phyloP scores from a whole-genome alignment of 92 coral and sea anemone genomes.

The Actinostola sp. region DNA sequence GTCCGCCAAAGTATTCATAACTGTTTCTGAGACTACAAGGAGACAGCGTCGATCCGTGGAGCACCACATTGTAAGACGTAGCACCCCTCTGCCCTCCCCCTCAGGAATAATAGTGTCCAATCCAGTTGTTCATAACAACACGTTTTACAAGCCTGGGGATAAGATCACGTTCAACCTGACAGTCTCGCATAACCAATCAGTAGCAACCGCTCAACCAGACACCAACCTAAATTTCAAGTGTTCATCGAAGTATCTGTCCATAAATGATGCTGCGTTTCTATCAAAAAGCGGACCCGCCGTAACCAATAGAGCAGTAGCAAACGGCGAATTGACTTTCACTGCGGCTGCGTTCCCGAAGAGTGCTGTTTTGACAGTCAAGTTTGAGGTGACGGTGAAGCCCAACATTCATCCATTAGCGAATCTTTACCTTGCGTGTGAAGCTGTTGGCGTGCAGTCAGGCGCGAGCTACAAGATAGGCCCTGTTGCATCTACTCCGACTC shows the following conservation, averaged over 20 bases:
- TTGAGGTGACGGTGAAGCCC: conserved; percentile 52
- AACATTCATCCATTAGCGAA: conserved; percentile 78
- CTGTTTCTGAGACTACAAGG: conserved; percentile 6
- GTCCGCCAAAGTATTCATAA: conserved; percentile 5
- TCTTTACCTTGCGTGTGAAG: conserved; percentile 65
- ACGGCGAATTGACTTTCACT: conserved; percentile 18
- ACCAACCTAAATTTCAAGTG: conserved; percentile 38
- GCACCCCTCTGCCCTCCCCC: conserved; percentile 28
- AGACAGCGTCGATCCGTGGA: conserved; percentile 49
- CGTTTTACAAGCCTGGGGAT: conserved; percentile 75
- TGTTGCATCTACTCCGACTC: conserved; percentile 59
- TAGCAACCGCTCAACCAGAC: conserved; percentile 21
- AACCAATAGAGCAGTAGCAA: background rate
- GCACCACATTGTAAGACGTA: conserved; percentile 49
- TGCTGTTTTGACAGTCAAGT: conserved; percentile 38
- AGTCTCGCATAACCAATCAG: conserved; percentile 68
- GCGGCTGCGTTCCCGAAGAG: conserved; percentile 1
- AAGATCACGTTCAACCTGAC: conserved; percentile 53
- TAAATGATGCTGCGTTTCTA: background rate
- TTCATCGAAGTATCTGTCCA: conserved; percentile 7
- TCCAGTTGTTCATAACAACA: conserved; percentile 61
- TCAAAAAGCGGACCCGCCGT: background rate
- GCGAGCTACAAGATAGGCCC: conserved; percentile 61
- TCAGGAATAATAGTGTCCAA: conserved; percentile 47
- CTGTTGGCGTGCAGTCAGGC: conserved; percentile 31